These are phyloP conservation scores for Gouania willdenowi DNA, from an alignment of 2,797 vertebrate species.

Conservation along the genomic window DNA sequence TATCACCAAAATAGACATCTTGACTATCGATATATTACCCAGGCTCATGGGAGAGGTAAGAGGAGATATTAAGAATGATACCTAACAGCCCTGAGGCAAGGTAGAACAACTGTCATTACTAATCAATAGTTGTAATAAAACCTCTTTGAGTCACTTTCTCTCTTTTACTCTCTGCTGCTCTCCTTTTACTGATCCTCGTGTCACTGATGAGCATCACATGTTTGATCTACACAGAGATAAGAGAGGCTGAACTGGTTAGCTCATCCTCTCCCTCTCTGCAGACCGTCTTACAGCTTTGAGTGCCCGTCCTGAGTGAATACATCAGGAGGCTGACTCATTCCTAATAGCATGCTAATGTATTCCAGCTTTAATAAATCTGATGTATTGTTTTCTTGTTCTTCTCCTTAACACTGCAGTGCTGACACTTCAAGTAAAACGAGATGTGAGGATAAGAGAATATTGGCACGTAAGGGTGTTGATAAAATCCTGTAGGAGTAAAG, in stretches of 20 bases:
- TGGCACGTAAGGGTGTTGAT: not conserved
- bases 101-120: no score
- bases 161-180: conserved; percentile 5
- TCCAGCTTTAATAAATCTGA: conserved; percentile 29
- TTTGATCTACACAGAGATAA: conserved; percentile 46
- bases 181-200: conserved; percentile 23
- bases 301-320: conserved; percentile 35
- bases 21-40: no score
- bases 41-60: no score
- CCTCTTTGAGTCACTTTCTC: not conserved
- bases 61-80: no score
- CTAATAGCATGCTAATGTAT: conserved; percentile 27
- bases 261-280: conserved; percentile 37
- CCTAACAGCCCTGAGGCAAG: no score
- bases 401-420: conserved; percentile 12
- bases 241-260: conserved; percentile 30
- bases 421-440: conserved; percentile 26
- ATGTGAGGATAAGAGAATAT: not conserved
- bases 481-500: conserved; percentile 4
- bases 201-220: conserved; percentile 27
- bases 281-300: conserved; percentile 36
- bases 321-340: conserved; percentile 40
- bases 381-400: conserved; percentile 26
- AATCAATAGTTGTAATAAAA: no score
- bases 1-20: no score